Evolutionary conservation across 2,888 invertebrate species (phyloP), one percentile per base, ranked within the genome.

Genomic region (Yponomeuta plumbellus): DNA sequence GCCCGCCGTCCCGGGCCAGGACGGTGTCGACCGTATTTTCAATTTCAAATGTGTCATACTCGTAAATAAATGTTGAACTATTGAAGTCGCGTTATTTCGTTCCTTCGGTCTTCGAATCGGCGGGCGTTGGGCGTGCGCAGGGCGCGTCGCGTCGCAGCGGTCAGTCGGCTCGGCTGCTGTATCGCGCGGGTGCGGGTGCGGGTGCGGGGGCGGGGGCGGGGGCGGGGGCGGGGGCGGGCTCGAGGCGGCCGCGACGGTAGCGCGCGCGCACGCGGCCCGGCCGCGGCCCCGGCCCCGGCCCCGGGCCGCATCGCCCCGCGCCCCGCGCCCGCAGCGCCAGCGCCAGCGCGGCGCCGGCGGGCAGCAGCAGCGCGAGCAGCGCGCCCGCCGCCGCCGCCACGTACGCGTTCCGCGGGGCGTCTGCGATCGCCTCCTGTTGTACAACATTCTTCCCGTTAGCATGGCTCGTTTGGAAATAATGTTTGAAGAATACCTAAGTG

Each of bases 31-130:
- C 63, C 65, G 20, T 70, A 78, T 77, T 82, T 81, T 84, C 80
- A 73, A 83, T 81, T 83, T 84, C 81, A 81, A 84, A 83, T 84
- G 80, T 85, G 84, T 79, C 77, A 75, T 57, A 40, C 77, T 34
- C 34, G 75, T 59, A 52, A 66, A 84, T 88, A 86, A 86, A 89
- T 88, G 89, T 89, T 89, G 83, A 86, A 81, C 79, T 79, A 87
- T 83, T 82, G 74, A 72, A 34, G 34, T 34, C 34, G 34, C 34
- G 5, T 34, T 34, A 6, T 8, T 34, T 26, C 26, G 26, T 26
- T 34, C 8, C 8, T 8, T 34, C 34, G n/a, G n/a, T n/a, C 34
- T 34, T 10, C 34, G 8, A 34, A 8, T 5, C 34, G 34, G 8
- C 34, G 34, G 3, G 34, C 0, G n/a, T n/a, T n/a, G 34, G 34